Percentiles rank a stretch among this genome's conserved stretches.
Evolutionary conservation across 2,888 invertebrate genomes (phyloP).

Genomic region (Dexiosoma caninum): DNA sequence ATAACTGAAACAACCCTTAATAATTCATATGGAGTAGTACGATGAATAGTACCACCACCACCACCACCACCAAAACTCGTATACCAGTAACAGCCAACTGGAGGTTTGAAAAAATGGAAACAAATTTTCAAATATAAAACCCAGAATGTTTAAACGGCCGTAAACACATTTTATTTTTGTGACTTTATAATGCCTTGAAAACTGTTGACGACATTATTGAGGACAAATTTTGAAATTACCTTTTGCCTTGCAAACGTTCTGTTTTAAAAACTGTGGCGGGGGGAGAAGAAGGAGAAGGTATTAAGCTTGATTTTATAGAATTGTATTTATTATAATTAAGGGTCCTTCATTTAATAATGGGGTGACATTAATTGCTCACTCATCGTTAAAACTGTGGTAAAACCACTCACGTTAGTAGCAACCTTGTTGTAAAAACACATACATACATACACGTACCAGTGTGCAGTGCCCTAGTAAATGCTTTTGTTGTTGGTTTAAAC

Average conservation of each 20-base stretch:
- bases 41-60: constrained; percentile 1
- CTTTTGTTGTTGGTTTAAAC: constrained; percentile 36
- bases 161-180: constrained; percentile 67
- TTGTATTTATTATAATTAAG: constrained; percentile 78
- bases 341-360: constrained; percentile 77
- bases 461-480: neutral
- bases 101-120: neutral
- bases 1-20: constrained; percentile 55
- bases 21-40: constrained; percentile 22
- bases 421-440: neutral
- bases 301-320: constrained; percentile 67
- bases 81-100: neutral
- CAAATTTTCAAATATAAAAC: constrained; percentile 17
- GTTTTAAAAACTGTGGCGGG: neutral
- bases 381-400: constrained; percentile 67
- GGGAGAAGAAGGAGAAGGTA: neutral
- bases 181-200: constrained; percentile 63
- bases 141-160: constrained; percentile 57
- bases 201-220: constrained; percentile 56
- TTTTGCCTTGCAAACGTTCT: constrained; percentile 5
- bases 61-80: no score
- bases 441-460: neutral
- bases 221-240: constrained; percentile 53
- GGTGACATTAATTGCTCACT: constrained; percentile 78
- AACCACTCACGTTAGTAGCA: constrained; percentile 58